Percentiles rank a stretch among this genome's conserved stretches.
These are phyloP conservation scores for Neotoma lepida DNA, from an alignment of 2,113 vertebrate genomes.

Conservation along the genomic window DNA sequence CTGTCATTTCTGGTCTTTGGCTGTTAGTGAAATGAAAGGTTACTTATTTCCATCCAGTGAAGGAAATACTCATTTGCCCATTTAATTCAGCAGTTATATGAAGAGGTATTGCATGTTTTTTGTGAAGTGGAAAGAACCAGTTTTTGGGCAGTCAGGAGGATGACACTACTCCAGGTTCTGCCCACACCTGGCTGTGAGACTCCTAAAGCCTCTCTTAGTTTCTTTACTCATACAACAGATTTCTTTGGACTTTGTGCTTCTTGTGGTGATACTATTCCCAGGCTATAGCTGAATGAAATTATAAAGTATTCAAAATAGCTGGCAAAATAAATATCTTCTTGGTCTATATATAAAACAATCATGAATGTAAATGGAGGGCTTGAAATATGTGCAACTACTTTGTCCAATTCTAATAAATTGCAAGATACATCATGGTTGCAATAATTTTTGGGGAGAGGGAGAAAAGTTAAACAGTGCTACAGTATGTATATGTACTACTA, in stretches of 20 bases:
- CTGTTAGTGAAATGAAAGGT: constrained; percentile 16
- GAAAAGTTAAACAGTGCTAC: constrained; percentile 5
- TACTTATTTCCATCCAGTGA: not conserved
- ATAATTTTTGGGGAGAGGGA: not conserved
- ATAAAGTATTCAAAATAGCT: not conserved
- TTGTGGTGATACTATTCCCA: not conserved
- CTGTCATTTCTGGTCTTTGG: not conserved
- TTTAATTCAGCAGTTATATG: not conserved
- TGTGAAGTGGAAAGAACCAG: not conserved
- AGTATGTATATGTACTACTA: constrained; percentile 12
- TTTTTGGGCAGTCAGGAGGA: not conserved
- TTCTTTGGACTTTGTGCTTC: not conserved
- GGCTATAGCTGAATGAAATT: constrained; percentile 12
- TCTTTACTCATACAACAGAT: not conserved
- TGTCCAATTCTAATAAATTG: not conserved
- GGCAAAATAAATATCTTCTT: constrained; percentile 8
- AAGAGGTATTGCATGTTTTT: not conserved
- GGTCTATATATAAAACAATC: constrained; percentile 19
- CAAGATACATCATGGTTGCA: constrained; percentile 21
- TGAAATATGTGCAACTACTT: constrained; percentile 18
- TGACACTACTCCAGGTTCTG: not conserved
- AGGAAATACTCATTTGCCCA: not conserved
- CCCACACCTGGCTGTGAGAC: not conserved
- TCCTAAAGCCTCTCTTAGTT: not conserved
- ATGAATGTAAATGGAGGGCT: constrained; percentile 23